Evolutionary conservation across 1,140 invertebrate species (phyloP).

Genomic region (Eulimnadia texana): DNA sequence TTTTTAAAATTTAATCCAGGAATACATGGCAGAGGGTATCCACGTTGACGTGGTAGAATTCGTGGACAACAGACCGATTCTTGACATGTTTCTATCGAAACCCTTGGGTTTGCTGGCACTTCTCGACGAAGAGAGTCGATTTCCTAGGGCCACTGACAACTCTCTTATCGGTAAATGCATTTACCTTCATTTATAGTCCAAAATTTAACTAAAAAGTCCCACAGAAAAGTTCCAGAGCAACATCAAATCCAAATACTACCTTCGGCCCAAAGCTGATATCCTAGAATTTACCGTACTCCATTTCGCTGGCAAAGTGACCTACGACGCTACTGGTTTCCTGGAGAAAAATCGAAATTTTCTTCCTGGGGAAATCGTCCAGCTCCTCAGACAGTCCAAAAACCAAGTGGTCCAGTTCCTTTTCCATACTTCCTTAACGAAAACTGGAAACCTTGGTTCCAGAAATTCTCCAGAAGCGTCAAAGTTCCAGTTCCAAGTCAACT

Average conservation of each 20-base stretch:
- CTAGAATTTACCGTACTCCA: conserved; percentile 57
- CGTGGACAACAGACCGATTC: conserved; percentile 62
- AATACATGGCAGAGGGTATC: conserved; percentile 69
- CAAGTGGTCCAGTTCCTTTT: conserved; percentile 60
- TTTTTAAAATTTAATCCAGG: no score
- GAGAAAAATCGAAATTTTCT: conserved; percentile 73
- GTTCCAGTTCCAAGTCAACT: background rate
- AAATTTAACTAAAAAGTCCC: conserved; percentile 16
- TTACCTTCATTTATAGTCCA: background rate
- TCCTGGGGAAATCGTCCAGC: conserved; percentile 58
- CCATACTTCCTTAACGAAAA: conserved; percentile 65
- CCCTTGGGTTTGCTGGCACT: conserved; percentile 67
- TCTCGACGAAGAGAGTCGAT: conserved; percentile 73
- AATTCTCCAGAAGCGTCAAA: conserved; percentile 21
- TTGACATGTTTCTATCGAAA: conserved; percentile 64
- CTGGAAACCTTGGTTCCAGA: conserved; percentile 52
- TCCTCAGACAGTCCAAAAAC: conserved; percentile 53
- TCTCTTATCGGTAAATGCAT: conserved; percentile 48
- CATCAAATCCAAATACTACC: conserved; percentile 58
- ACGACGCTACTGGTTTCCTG: conserved; percentile 59
- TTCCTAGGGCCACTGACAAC: conserved; percentile 52
- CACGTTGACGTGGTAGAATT: conserved; percentile 61
- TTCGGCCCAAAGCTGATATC: conserved; percentile 56
- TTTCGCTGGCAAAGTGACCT: conserved; percentile 60
- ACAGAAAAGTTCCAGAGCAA: conserved; percentile 70